phyloP scores from a whole-genome alignment of 1,140 invertebrate species.

The Drosophila paulistorum region DNA sequence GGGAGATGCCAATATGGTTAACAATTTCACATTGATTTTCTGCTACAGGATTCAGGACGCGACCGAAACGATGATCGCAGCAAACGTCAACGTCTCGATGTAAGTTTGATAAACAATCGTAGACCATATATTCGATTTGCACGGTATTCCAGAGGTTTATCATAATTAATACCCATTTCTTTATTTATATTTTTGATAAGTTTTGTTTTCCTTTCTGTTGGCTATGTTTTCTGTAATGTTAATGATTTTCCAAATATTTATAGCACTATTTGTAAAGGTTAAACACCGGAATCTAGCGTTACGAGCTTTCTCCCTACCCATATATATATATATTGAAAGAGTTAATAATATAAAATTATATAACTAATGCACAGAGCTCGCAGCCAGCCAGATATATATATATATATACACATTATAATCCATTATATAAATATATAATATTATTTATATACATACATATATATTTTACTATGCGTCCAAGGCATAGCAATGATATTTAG shows the following conservation, averaged over 20 bases:
- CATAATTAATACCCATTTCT: slow-evolving; percentile 18
- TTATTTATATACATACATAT: slow-evolving; percentile 40
- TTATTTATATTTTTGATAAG: slow-evolving; percentile 30
- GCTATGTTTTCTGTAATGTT: slow-evolving; percentile 66
- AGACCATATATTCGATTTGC: slow-evolving; percentile 26
- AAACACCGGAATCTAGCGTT: slow-evolving; percentile 67
- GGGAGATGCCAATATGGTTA: not conserved
- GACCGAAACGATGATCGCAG: slow-evolving; percentile 73
- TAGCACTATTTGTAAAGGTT: slow-evolving; percentile 76
- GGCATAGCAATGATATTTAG: slow-evolving; percentile 62
- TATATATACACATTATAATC: slow-evolving; percentile 34
- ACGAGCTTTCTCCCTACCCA: slow-evolving; percentile 45
- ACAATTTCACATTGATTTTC: slow-evolving; percentile 27
- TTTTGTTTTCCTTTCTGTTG: not conserved
- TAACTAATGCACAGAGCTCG: slow-evolving; percentile 48
- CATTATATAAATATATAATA: slow-evolving; percentile 37
- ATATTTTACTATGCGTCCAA: slow-evolving; percentile 33
- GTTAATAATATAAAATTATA: slow-evolving; percentile 32
- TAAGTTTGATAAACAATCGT: slow-evolving; percentile 59
- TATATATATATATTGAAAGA: not conserved
- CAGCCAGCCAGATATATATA: slow-evolving; percentile 48
- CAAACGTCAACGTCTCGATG: slow-evolving; percentile 73
- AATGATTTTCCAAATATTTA: slow-evolving; percentile 79
- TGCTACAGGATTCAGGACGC: slow-evolving; percentile 65
- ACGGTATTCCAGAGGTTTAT: slow-evolving; percentile 38